Base-by-base conservation (phyloP, 2,888 invertebrate species). In the Petrophora chlorosata region DNA sequence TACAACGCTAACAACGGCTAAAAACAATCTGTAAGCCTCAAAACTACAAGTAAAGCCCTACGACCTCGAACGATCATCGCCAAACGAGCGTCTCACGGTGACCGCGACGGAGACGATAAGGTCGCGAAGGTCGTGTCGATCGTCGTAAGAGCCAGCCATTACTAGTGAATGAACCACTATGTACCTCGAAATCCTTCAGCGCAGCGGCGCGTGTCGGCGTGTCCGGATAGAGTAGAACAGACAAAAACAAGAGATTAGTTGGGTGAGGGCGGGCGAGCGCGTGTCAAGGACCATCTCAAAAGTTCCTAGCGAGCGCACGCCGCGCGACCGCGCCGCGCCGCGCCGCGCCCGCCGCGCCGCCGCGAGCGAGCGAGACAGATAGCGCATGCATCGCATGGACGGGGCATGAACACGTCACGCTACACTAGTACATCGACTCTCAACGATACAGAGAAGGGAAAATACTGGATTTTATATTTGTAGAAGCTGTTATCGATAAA, bases 261-360 rank as follows among this genome's bases (percentile, higher is more conserved):
- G 86, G 76, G 79, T 86, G 86, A 76, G 80, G 80, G 82, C 82
- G 83, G 84, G 79, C 85, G 87, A 82, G 89, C 86, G 86, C 85
- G 82, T 74, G 84, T 79, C 94, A 94, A 95, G 95, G 95, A 96
- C 95, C 96, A 96, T 95, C 95, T 96, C 96, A 95, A 95, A 95
- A 95, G 95, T 94, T 95, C 95, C 95, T 94, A 94, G 61, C 60
- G 64, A 26, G 35, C 51, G 19, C 17, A 29, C 28, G 34, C 34
- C 13, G 53, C 55, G 55, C 59, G 57, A 55, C 50, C 9, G 47
- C 29, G 50, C 51, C 53, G 25, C n/a, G n/a, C n/a, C n/a, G n/a
- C n/a, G n/a, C 49, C 43, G 48, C 50, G 54, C 54, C 51, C 59
- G 59, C 17, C 53, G 56, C 51, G 22, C 22, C 22, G 2, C 5